Base-by-base conservation (phyloP, 2,113 vertebrate genomes). In the Crypturellus undulatus region DNA sequence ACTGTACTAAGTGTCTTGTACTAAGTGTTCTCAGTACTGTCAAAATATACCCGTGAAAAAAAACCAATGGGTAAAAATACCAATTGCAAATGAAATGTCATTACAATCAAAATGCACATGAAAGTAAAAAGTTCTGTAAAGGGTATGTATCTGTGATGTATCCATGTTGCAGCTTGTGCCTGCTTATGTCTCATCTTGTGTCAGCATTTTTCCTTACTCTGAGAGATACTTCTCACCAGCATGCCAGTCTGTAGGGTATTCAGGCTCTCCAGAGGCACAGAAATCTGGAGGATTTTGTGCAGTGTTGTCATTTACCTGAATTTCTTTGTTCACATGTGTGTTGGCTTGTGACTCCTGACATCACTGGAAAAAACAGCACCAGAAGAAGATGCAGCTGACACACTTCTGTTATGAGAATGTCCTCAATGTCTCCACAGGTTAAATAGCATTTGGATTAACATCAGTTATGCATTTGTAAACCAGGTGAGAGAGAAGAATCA, bases 331-430 rank as follows among this genome's bases (percentile, higher is more conserved):
- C 69, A 79, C 69, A 30, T 40, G 68, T 5, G 13, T 14, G 38
- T 56, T 85, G 90, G 76, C 72, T 81, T 93, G 77, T 84, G 90
- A 75, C 65, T 96, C 62, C 72, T 93, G 86, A 95, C 69, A 90
- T 52, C 40, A 32, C 79, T 26, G 69, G 63, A 54, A 84, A 84
- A 87, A 87, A 68, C 63, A 68, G 64, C 67, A 64, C 22, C 2
- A 24, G 42, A 75, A 84, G 86, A 92, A 79, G 81, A 47, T 78
- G 71, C 58, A 92, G 89, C 84, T 95, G 94, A 91, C 7, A 25
- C 70, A 85, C 42, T 65, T 79, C 52, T 24, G 70, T 82, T 64
- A 58, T 43, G 49, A n/a, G 84, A 76, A 54, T 65, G 87, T 87
- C 47, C 38, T 67, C 70, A 47, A 58, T 88, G 38, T 92, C 90